Conservation (phyloP, 2,113 vertebrate genomes). For the Poecile atricapillus region DNA sequence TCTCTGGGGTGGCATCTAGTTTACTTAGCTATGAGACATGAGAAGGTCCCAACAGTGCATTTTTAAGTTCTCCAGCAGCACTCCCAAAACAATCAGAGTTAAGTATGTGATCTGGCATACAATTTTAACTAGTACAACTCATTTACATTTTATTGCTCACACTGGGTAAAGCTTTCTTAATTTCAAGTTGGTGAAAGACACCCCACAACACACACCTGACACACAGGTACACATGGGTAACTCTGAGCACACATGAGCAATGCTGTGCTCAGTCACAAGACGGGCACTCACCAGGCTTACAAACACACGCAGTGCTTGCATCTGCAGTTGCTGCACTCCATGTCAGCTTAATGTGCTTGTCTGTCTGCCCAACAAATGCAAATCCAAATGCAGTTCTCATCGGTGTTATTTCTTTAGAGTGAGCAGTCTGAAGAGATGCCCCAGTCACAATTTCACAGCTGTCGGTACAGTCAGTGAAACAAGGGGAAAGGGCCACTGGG, state of each 20-base stretch:
- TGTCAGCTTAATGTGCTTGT: background rate
- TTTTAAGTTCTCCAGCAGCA: background rate
- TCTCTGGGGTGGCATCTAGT: background rate
- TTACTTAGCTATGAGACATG: background rate
- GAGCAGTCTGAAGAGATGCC: background rate
- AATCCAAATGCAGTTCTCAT: background rate
- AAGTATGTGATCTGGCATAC: background rate
- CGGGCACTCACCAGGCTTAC: accelerated
- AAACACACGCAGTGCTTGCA: accelerated
- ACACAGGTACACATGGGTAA: background rate
- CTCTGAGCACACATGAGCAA: background rate
- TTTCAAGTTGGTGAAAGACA: background rate
- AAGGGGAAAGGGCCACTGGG: background rate
- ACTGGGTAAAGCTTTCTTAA: background rate
- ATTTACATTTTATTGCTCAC: background rate
- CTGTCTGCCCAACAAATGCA: background rate
- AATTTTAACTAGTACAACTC: background rate
- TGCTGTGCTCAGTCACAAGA: background rate
- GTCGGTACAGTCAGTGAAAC: background rate
- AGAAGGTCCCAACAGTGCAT: background rate
- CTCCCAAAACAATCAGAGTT: background rate
- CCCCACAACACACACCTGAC: background rate
- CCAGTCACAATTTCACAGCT: background rate
- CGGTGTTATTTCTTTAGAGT: background rate
- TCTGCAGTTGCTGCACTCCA: background rate